Evolutionary conservation across 2,797 vertebrate genomes (phyloP), one percentile per base, ranked within the genome.

Genomic region (Eleutherodactylus coqui): DNA sequence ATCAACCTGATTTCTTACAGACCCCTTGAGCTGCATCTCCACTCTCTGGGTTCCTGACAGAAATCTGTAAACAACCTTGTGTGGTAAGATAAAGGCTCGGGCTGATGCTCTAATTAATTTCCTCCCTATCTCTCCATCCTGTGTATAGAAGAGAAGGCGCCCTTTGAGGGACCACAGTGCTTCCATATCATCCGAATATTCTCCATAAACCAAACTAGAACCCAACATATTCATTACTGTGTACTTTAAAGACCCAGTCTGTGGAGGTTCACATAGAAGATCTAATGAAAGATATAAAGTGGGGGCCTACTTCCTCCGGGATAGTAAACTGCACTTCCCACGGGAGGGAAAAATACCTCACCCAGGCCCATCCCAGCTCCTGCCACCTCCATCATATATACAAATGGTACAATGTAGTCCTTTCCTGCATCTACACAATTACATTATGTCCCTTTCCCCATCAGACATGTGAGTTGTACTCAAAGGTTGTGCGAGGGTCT

Each of bases 101-200:
- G 70, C 53, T 51, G 43, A 75, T 55, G 79, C 62, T 62, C 67
- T 82, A 76, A 86, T 86, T 82, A 67, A 82, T 82, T 82, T 67
- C 45, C 58, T 76, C 6, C 2, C 38, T 86, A 86, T 86, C 84
- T 86, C 41, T 29, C 27, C 38, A 62, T 80, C 76, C 17, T 72
- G 76, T 60, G 76, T 73, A 41, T 27, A n/a, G 51, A 62, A 72
- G 36, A 49, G 27, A 73, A 43, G 58, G 29, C 29, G 1, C 34
- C 49, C 49, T 36, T 49, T 21, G 4, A 77, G 49, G 70, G 43
- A 45, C 70, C 24, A 16, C 1, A 16, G 70, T 19, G 3, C 5
- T 29, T 17, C n/a, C 24, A 73, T n/a, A 27, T 73, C 38, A 73
- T 38, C 7, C 16, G 8, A 1, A 14, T 4, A 5, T 21, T 9